These are phyloP conservation scores for Gobio gobio DNA, from an alignment of 2,113 vertebrate genomes.

Conservation along the genomic window DNA sequence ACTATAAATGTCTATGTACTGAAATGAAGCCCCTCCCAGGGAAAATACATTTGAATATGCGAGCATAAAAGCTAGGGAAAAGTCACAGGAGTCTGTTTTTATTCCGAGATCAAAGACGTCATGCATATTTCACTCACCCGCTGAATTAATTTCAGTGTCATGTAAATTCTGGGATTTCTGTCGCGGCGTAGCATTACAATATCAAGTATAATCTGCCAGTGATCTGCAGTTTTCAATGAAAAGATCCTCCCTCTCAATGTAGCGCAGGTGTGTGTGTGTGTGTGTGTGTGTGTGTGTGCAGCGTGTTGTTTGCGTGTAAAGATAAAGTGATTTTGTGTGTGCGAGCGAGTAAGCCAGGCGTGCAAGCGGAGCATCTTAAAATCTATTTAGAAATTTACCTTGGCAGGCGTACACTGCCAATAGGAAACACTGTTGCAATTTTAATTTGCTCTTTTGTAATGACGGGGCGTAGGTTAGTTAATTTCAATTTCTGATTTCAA, in stretches of 20 bases:
- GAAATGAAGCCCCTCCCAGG: not conserved
- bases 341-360: conserved; percentile 53
- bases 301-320: conserved; percentile 70
- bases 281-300: conserved; percentile 48
- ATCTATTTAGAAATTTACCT: conserved; percentile 91
- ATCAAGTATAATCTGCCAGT: conserved; percentile 19
- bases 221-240: conserved; percentile 33
- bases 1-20: not conserved
- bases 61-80: not conserved
- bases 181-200: conserved; percentile 19
- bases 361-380: conserved; percentile 78
- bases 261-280: conserved; percentile 66
- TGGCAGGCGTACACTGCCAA: conserved; percentile 84
- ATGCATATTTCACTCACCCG: conserved; percentile 32
- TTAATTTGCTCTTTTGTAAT: conserved; percentile 99
- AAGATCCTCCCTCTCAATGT: conserved; percentile 55
- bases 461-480: conserved; percentile 98
- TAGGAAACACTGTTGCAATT: conserved; percentile 88
- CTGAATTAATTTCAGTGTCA: conserved; percentile 45
- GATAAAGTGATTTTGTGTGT: conserved; percentile 9
- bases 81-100: not conserved
- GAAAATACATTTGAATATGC: not conserved
- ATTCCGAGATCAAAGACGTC: conserved; percentile 50
- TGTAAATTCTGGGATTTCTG: conserved; percentile 40
- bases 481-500: conserved; percentile 99